A percentile compares a stretch with the other conserved stretches of the same genome.
Evolutionary conservation across 2,113 vertebrate species (phyloP).

Genomic region (Menidia beryllina): DNA sequence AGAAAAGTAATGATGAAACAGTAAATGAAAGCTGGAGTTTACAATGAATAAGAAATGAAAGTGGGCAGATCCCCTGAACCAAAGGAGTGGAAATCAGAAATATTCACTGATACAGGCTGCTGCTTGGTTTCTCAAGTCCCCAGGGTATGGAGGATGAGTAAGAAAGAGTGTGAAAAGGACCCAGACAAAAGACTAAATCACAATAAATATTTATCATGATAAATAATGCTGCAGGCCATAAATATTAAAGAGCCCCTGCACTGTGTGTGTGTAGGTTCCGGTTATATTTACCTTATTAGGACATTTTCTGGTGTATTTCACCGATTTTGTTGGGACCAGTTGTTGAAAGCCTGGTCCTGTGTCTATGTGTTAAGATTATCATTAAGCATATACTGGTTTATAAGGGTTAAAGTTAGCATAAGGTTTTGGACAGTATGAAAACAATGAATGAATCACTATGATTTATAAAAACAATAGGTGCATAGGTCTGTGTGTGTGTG

Average conservation of each 20-base stretch:
- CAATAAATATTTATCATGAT: conserved; percentile 85
- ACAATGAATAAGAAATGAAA: conserved; percentile 75
- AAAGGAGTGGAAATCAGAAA: conserved; percentile 52
- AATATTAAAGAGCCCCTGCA: conserved; percentile 76
- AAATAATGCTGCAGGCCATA: conserved; percentile 75
- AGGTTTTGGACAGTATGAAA: neutral
- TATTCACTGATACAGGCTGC: conserved; percentile 73
- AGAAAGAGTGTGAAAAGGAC: conserved; percentile 52
- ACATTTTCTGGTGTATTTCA: neutral
- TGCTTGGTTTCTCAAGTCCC: conserved; percentile 52
- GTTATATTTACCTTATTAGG: neutral
- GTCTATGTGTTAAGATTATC: neutral
- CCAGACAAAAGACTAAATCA: conserved; percentile 80
- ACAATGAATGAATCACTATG: neutral
- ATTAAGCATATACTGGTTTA: neutral
- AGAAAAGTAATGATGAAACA: conserved; percentile 70
- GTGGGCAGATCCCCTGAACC: conserved; percentile 61
- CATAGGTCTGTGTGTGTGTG: conserved; percentile 22
- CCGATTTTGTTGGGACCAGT: neutral
- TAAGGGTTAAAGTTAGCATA: neutral
- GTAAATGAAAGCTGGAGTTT: conserved; percentile 54
- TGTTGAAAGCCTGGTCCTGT: neutral
- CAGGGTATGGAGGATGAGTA: conserved; percentile 44
- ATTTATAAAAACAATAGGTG: neutral
- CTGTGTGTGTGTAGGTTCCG: conserved; percentile 15